Evolutionary conservation across 1,140 invertebrate genomes (phyloP), one percentile per base, ranked within the genome.

Genomic region (Gryon sp.): DNA sequence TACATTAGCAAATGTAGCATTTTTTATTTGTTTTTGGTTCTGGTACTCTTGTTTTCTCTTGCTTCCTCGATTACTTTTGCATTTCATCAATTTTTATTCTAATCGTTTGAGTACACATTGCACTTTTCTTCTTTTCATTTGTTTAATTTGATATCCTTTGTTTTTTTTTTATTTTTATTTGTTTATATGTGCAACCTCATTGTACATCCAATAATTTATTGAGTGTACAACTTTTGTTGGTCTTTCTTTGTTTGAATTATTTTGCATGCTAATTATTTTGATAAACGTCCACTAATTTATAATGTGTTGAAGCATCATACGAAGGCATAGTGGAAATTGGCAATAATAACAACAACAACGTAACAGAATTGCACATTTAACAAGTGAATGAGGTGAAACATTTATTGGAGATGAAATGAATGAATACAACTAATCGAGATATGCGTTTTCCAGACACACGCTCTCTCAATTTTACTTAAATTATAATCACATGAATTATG

Each of bases 241-340:
- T 32, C n/a, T 19, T 15, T 41, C 45, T 24, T 28, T 18, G 5
- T 30, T 50, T 34, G 1, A 9, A 8, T 68, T 57, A 24, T 45
- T 60, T 43, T 74, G 70, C 60, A 74, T 66, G 62, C 19, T 16
- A 9, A 19, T 40, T 12, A 14, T 60, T n/a, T 40, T 65, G 20
- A 48, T 24, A 22, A 22, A 14, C 32, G 34, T 62, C 16, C 68
- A 76, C 73, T 76, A 76, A 76, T 76, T 43, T 34, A 40, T 19
- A 76, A 52, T 66, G 48, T 62, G 60, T 72, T 62, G 60, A 77
- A 77, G 75, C 75, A 72, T 77, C 66, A 60, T 60, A 76, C 52
- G 72, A 76, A 75, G 66, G 69, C 72, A 38, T 72, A 74, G 22
- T 76, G 73, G 70, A 80, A 73, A 74, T 66, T n/a, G 50, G 68